Base-by-base conservation (phyloP, 92 coral and sea anemone genomes). In the Nematostella vectensis region DNA sequence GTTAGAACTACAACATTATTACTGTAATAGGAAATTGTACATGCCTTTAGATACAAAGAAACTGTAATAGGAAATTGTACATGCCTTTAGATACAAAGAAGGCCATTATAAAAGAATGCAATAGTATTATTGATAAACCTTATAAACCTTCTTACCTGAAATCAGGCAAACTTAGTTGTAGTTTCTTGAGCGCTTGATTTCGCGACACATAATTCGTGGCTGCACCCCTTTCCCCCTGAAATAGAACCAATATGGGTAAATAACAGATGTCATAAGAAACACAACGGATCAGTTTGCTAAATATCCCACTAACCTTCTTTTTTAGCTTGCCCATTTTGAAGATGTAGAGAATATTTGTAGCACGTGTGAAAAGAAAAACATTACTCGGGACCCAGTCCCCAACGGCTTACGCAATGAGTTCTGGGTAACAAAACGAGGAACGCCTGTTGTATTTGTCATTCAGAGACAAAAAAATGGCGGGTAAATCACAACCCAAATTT, bases 101-200 rank as follows among this genome's bases (percentile, higher is more conserved):
- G n/a, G n/a, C n/a, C n/a, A n/a, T n/a, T n/a, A n/a, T n/a, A n/a
- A n/a, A n/a, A n/a, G n/a, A n/a, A n/a, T n/a, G n/a, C n/a, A n/a
- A n/a, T n/a, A n/a, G n/a, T n/a, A n/a, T n/a, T n/a, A n/a, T n/a
- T n/a, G n/a, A n/a, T n/a, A n/a, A n/a, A n/a, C n/a, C n/a, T n/a
- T n/a, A n/a, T n/a, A n/a, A n/a, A n/a, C n/a, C n/a, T n/a, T n/a
- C 72, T 10, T 26, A 89, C 96, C 96, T 89, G 72, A 89, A 89
- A 59, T 89, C 96, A 2, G 87, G 89, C 39, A 89, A 70, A 48
- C 96, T 74, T n/a, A 89, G 89, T 51, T 89, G 96, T 1, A 89
- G 63, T 70, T 89, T 89, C 63, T 80, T 89, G 31, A 89, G 47
- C 18, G 96, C 96, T 69, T 85, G 95, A 69, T 85, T 81, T 68